Evolutionary conservation across 1,140 invertebrate species (phyloP).

Genomic region (Pogonomyrmex californicus): DNA sequence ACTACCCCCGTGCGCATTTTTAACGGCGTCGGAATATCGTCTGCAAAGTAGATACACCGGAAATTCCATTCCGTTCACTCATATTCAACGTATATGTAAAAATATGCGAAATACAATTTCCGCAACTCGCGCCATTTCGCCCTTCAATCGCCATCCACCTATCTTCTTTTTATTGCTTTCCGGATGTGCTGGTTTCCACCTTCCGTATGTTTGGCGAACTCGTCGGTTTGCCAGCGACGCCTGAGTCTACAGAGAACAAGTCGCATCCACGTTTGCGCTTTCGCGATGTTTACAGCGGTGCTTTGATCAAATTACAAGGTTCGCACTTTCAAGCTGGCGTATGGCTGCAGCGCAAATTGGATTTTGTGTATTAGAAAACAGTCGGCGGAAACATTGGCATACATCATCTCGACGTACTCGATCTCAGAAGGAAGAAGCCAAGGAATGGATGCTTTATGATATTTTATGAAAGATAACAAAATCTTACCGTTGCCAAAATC

Average conservation of each 20-base stretch:
- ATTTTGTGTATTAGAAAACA: conserved; percentile 40
- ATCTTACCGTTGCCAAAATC: background rate
- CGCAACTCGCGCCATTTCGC: conserved; percentile 17
- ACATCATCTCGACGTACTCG: background rate
- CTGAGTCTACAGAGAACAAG: conserved; percentile 51
- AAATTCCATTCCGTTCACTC: conserved; percentile 19
- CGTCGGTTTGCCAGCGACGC: conserved; percentile 38
- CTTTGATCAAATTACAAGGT: conserved; percentile 51
- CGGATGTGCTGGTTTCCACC: conserved; percentile 26
- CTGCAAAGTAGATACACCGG: background rate
- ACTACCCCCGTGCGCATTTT: background rate
- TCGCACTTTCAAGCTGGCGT: conserved; percentile 29
- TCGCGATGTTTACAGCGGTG: conserved; percentile 46
- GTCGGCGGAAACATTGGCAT: background rate
- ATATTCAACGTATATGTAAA: conserved; percentile 21
- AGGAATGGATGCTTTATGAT: no score
- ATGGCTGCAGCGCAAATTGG: conserved; percentile 21
- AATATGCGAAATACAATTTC: conserved; percentile 59
- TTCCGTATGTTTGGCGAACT: conserved; percentile 42
- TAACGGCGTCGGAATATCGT: background rate
- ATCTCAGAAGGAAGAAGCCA: background rate
- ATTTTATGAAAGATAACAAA: background rate
- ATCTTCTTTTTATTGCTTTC: conserved; percentile 45
- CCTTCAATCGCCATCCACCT: conserved; percentile 30
- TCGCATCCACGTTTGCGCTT: conserved; percentile 45